phyloP scores from a whole-genome alignment of 2,797 vertebrate genomes.

The Danio choprae region DNA sequence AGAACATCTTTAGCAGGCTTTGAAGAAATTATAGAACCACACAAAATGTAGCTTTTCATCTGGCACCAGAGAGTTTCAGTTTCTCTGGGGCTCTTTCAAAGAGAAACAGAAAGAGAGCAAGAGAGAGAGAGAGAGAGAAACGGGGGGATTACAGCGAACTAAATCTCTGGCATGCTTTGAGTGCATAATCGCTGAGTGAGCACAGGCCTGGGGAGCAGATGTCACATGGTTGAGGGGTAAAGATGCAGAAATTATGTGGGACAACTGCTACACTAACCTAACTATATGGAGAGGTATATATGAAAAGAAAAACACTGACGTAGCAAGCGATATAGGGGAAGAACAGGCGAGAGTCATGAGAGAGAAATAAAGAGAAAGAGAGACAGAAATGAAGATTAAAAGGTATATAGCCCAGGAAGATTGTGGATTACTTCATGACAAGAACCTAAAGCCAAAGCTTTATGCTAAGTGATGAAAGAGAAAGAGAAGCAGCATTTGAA shows the following conservation, averaged over 20 bases:
- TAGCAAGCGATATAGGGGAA: constrained; percentile 50
- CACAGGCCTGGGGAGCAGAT: constrained; percentile 76
- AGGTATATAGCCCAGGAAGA: not conserved
- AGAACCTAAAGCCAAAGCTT: constrained; percentile 1
- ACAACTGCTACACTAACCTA: constrained; percentile 74
- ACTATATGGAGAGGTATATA: constrained; percentile 58
- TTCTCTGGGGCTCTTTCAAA: constrained; percentile 27
- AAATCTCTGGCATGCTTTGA: constrained; percentile 81
- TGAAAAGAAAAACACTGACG: constrained; percentile 55
- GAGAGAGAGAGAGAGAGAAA: constrained; percentile 45
- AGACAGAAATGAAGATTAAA: constrained; percentile 19
- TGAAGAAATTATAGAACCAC: constrained; percentile 15
- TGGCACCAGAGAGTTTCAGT: constrained; percentile 11
- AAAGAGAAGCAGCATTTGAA: not conserved
- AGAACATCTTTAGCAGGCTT: not conserved
- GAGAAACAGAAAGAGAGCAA: constrained; percentile 39
- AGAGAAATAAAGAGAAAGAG: not conserved
- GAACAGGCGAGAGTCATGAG: constrained; percentile 4
- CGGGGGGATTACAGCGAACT: constrained; percentile 76
- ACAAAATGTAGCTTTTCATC: constrained; percentile 25
- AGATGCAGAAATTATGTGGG: constrained; percentile 78
- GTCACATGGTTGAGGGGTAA: constrained; percentile 80
- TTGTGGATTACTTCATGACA: constrained; percentile 25
- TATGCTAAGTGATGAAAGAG: not conserved
- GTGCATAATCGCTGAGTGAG: constrained; percentile 80